Evolutionary conservation across 1,140 invertebrate genomes (phyloP).

Genomic region (Harlomillsia oculata): DNA sequence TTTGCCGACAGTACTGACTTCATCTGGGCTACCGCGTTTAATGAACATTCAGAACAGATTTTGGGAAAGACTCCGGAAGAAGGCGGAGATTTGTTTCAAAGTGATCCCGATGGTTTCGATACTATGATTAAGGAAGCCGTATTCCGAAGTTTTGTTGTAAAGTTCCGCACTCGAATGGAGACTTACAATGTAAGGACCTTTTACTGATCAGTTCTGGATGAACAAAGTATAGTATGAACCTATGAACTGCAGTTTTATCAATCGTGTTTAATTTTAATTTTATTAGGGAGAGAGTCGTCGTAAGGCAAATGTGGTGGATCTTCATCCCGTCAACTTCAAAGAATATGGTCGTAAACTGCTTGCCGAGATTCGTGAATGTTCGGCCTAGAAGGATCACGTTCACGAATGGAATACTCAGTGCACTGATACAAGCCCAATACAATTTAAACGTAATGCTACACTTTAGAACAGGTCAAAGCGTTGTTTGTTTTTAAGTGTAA

Average conservation of each 20-base stretch:
- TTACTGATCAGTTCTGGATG: background rate
- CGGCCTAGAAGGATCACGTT: background rate
- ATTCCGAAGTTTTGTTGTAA: conserved; percentile 72
- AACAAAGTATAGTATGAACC: background rate
- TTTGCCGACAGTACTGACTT: conserved; percentile 69
- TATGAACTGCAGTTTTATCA: too few relatives aligned
- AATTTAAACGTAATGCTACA: too few relatives aligned
- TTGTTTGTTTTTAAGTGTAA: too few relatives aligned
- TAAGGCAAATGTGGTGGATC: conserved; percentile 59
- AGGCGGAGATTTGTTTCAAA: conserved; percentile 58
- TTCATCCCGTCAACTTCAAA: conserved; percentile 61
- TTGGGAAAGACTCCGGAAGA: conserved; percentile 67
- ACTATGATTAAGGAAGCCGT: conserved; percentile 59
- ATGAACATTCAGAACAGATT: conserved; percentile 71
- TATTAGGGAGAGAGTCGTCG: conserved; percentile 70
- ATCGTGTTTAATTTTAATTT: too few relatives aligned
- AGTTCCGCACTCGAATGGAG: conserved; percentile 75
- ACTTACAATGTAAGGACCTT: conserved; percentile 68
- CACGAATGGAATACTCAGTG: background rate
- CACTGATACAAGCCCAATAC: too few relatives aligned
- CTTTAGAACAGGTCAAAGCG: too few relatives aligned
- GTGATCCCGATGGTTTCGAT: conserved; percentile 50
- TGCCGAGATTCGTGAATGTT: conserved; percentile 48
- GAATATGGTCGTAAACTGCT: conserved; percentile 62
- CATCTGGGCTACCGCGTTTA: conserved; percentile 83